phyloP scores from a whole-genome alignment of 2,888 invertebrate species.

The Phasia obesa region DNA sequence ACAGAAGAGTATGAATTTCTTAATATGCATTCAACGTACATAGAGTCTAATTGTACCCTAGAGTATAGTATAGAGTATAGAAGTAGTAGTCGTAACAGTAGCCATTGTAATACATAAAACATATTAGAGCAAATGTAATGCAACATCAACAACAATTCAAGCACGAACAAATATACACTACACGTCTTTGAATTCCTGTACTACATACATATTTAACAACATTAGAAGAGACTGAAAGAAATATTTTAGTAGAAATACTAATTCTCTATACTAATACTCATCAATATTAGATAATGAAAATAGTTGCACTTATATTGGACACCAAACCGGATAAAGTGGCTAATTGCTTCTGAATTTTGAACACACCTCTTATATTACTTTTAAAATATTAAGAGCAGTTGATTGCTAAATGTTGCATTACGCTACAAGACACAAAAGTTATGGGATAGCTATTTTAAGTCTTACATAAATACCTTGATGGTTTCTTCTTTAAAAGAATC shows the following conservation, averaged over 20 bases:
- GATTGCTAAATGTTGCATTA: too few species aligned
- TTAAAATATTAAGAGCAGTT: too few species aligned
- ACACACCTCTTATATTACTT: too few species aligned
- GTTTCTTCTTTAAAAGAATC: too few species aligned
- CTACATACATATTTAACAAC: not conserved
- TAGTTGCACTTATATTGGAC: too few species aligned
- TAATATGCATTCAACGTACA: conserved; percentile 49
- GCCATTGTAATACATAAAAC: conserved; percentile 8
- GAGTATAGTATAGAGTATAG: conserved; percentile 40
- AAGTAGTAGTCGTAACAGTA: conserved; percentile 26
- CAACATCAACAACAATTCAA: conserved; percentile 47
- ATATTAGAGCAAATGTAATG: conserved; percentile 29
- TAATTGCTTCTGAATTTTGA: too few species aligned
- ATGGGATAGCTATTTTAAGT: too few species aligned
- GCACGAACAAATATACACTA: conserved; percentile 19
- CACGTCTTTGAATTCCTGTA: not conserved
- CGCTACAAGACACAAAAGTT: too few species aligned
- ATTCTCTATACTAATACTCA: too few species aligned
- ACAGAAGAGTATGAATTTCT: conserved; percentile 17
- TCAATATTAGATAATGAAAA: too few species aligned
- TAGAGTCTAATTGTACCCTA: conserved; percentile 53
- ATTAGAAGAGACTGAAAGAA: conserved; percentile 25
- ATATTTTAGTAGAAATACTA: not conserved
- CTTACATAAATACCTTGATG: too few species aligned
- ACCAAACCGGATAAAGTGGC: too few species aligned